Evolutionary conservation across 2,888 invertebrate genomes (phyloP).

Genomic region (Diabrotica balteata): DNA sequence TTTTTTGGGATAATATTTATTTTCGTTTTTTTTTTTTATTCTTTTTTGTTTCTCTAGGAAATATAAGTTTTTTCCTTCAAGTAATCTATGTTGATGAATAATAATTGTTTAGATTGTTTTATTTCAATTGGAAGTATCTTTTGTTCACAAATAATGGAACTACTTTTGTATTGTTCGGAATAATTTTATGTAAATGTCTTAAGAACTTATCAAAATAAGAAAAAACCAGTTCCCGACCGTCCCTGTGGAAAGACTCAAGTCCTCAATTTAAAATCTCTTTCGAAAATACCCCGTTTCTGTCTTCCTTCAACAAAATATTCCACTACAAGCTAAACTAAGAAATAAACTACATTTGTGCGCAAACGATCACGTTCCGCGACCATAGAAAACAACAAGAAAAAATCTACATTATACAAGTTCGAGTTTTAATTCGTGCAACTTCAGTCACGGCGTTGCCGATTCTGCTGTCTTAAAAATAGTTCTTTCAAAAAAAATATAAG

Average conservation of each 20-base stretch:
- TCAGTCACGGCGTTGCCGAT: slow-evolving; percentile 47
- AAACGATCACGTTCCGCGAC: slow-evolving; percentile 30
- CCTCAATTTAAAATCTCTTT: slow-evolving; percentile 40
- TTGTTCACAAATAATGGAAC: too few species aligned
- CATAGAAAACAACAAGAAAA: slow-evolving; percentile 26
- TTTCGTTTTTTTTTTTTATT: too few species aligned
- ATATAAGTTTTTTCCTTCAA: too few species aligned
- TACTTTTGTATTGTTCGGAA: too few species aligned
- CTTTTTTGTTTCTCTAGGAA: too few species aligned
- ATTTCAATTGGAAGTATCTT: too few species aligned
- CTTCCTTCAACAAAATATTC: slow-evolving; percentile 21
- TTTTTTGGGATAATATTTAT: too few species aligned
- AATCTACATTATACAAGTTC: slow-evolving; percentile 47
- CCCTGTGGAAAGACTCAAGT: slow-evolving; percentile 36
- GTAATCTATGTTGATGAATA: too few species aligned
- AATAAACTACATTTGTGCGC: slow-evolving; percentile 40
- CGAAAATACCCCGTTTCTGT: slow-evolving; percentile 21
- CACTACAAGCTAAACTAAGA: slow-evolving; percentile 17
- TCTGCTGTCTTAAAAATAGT: background rate
- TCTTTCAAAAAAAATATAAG: too few species aligned
- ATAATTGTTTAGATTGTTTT: too few species aligned
- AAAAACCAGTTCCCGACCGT: background rate
- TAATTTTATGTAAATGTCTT: too few species aligned
- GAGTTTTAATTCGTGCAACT: slow-evolving; percentile 47
- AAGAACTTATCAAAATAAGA: too few species aligned